phyloP scores from a whole-genome alignment of 2,113 vertebrate species.

The Pseudolaguvia tuberculata region DNA sequence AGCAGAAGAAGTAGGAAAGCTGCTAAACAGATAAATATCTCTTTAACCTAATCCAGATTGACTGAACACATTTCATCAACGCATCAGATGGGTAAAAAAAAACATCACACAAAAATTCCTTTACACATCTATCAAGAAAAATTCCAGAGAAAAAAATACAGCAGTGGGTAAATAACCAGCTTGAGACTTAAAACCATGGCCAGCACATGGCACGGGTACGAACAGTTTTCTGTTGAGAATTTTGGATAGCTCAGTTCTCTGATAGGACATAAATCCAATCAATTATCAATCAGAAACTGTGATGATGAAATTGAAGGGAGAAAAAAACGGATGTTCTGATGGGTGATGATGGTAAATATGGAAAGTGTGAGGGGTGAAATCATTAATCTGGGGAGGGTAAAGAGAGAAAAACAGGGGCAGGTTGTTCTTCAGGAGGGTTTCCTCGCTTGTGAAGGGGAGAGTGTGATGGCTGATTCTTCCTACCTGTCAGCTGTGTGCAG shows the following conservation, averaged over 20 bases:
- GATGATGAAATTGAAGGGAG: slow-evolving; percentile 55
- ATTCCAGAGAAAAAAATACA: background rate
- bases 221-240: slow-evolving; percentile 50
- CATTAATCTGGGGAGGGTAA: slow-evolving; percentile 57
- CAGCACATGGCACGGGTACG: background rate
- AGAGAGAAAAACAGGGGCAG: slow-evolving; percentile 42
- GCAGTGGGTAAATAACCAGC: slow-evolving; percentile 12
- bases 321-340: slow-evolving; percentile 54
- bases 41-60: slow-evolving; percentile 16
- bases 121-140: slow-evolving; percentile 30
- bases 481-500: slow-evolving; percentile 49
- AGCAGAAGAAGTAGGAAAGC: slow-evolving; percentile 3
- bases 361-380: slow-evolving; percentile 62
- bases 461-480: slow-evolving; percentile 45
- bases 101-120: slow-evolving; percentile 26
- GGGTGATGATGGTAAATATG: slow-evolving; percentile 69
- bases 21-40: slow-evolving; percentile 24
- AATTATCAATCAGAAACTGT: slow-evolving; percentile 74
- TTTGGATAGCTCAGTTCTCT: slow-evolving; percentile 54
- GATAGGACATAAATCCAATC: slow-evolving; percentile 68
- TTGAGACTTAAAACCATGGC: slow-evolving; percentile 17
- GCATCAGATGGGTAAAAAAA: slow-evolving; percentile 8
- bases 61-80: slow-evolving; percentile 11
- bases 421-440: slow-evolving; percentile 34
- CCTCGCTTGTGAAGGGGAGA: slow-evolving; percentile 43